These are phyloP conservation scores for Serinus canaria DNA, from an alignment of 2,113 vertebrate species.

Conservation along the genomic window DNA sequence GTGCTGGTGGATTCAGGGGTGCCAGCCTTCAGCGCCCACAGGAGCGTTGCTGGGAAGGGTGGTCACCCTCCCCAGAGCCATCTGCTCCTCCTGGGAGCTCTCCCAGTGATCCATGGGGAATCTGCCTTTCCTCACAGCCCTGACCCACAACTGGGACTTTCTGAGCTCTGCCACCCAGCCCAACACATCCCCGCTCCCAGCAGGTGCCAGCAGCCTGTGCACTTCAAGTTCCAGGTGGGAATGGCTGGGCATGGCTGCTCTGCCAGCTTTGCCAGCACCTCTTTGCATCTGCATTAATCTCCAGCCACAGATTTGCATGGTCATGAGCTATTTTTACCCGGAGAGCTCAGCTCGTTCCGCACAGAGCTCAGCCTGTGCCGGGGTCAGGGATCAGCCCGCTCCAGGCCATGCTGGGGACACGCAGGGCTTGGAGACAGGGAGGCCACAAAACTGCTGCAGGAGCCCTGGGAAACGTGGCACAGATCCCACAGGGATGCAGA, in stretches of 20 bases:
- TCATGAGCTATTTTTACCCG: conserved; percentile 46
- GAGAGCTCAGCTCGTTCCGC: not conserved
- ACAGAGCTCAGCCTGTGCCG: not conserved
- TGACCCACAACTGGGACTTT: accelerated
- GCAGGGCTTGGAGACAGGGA: not conserved
- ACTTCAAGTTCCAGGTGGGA: not conserved
- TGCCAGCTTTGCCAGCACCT: conserved; percentile 11
- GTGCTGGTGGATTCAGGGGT: not conserved
- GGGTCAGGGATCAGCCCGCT: not conserved
- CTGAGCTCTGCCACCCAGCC: not conserved
- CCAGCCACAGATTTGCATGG: conserved; percentile 5
- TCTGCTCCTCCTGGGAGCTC: not conserved
- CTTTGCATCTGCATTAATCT: not conserved
- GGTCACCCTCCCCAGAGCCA: not conserved
- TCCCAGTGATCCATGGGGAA: not conserved
- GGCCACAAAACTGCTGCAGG: not conserved
- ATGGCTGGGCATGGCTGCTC: not conserved
- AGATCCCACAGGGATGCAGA: not conserved
- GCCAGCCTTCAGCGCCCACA: accelerated
- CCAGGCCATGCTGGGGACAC: accelerated
- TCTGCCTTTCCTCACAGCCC: accelerated
- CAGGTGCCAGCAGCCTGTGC: not conserved
- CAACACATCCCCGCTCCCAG: not conserved
- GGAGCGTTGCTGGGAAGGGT: accelerated
- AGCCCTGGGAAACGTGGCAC: accelerated